Evolutionary conservation across 1,140 invertebrate species (phyloP), one percentile per base, ranked within the genome.

Genomic region (Chymomyza costata): DNA sequence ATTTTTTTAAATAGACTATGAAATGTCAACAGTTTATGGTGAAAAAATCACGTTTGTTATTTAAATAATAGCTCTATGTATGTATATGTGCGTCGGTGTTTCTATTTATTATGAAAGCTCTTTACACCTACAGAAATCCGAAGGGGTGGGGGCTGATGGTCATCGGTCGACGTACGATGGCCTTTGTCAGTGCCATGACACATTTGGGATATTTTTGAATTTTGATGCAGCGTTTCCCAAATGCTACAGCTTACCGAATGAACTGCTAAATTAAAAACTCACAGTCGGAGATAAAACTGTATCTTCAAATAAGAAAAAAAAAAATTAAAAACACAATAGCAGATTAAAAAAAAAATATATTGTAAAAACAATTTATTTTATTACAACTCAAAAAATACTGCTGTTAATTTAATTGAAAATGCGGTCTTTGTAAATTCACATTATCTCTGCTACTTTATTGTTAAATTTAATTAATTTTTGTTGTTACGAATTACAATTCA

Each of bases 381-480:
- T 56, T 56, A 28, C 19, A 41, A 25, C 6, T 25, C 21, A 37
- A 49, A 49, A 54, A 37, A 18, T 28, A 11, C 11, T 40, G 28
- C 52, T 65, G 73, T 80, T 68, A 60, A 80, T 67, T 73, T 73
- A 80, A 80, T 80, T 80, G 64, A 47, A 80, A 73, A 56, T 80
- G 74, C 40, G 74, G 73, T 73, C 52, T 31, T 52, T 54, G 50
- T 55, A 47, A 64, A 80, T 80, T 80, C 60, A 60, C 68, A 54
- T 62, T 56, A 64, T 73, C 73, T 47, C 58, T 47, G 49, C 65
- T 40, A 50, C 53, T 66, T n/a, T 70, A 80, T 70, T 65, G 61
- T 67, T 51, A 32, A 73, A 80, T 81, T 73, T 73, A 80, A 80
- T 80, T 80, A 61, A 65, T 67, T 71, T 71, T 53, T 65, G 39